Evolutionary conservation across 2,888 invertebrate species (phyloP), one percentile per base, ranked within the genome.

Genomic region (Villa cingulata): DNA sequence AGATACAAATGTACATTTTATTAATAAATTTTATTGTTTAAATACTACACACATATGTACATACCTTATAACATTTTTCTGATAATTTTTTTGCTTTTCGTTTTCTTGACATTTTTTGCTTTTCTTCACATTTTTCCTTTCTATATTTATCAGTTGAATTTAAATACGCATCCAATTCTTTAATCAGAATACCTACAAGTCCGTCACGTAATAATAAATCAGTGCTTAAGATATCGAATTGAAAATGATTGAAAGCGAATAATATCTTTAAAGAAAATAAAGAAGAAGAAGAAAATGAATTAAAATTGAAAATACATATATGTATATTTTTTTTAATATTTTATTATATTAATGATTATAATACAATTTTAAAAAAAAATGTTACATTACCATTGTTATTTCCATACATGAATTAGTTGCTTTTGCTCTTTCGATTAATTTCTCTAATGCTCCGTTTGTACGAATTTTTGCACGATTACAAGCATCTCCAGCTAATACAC

Each of bases 151-250:
- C 67, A 1, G 34, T 36, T 29, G 62, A 62, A 34, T 60, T 63
- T 37, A 68, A 43, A 53, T 62, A 68, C 15, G 55, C 57, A 45
- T 65, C 68, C 27, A 77, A 58, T 37, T 71, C 66, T 46, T 69
- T 68, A 17, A 76, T 65, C 46, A 77, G 58, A 54, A 74, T 70
- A 2, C 72, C 66, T 4, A 75, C 72, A 47, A 71, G 68, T 46
- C 74, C 75, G 54, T 74, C 74, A 57, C 72, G 68, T 48, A 74
- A 63, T 71, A 77, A 70, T 48, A 71, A 69, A 41, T 73, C 69
- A 50, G 62, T 57, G 38, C 76, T 75, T 46, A 67, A 60, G 37
- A 74, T 64, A 49, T 73, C 65, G 41, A 64, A 60, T 51, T 64
- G 66, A 45, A 75, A 72, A 58, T 72, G 71, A 39, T 74, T 74